Conservation (phyloP, 1,140 invertebrate genomes). For the Temnothorax nylanderi region DNA sequence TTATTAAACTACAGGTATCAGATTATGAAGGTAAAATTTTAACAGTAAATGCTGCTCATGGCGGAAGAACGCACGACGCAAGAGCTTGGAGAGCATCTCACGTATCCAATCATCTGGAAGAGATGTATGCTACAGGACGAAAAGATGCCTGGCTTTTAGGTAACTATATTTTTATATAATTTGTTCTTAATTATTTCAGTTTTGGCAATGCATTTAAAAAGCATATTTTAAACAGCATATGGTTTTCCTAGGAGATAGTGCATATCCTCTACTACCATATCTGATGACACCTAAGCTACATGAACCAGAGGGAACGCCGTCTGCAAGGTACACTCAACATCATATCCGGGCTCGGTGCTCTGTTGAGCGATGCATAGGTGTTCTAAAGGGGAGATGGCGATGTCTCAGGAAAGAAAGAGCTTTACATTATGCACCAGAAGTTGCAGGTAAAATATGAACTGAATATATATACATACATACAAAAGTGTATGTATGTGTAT, state of each 20-base stretch:
- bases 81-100: neutral
- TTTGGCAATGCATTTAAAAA: neutral
- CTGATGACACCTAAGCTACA: neutral
- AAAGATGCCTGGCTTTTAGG: neutral
- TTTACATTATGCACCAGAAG: slow-evolving; percentile 6
- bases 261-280: neutral
- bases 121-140: neutral
- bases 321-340: neutral
- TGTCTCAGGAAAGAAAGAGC: slow-evolving; percentile 1
- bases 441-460: neutral
- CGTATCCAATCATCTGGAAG: neutral
- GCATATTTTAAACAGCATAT: too few species aligned
- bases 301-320: neutral
- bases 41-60: neutral
- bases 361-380: neutral
- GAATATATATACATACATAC: too few species aligned
- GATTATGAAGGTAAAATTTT: slow-evolving; percentile 3
- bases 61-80: neutral
- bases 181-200: neutral
- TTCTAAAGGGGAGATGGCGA: slow-evolving; percentile 9
- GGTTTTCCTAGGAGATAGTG: neutral
- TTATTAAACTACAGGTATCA: neutral
- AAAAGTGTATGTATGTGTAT: too few species aligned
- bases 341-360: neutral
- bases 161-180: neutral